Base-by-base conservation (phyloP, 2,797 vertebrate genomes). In the Ctenopoma multispine region DNA sequence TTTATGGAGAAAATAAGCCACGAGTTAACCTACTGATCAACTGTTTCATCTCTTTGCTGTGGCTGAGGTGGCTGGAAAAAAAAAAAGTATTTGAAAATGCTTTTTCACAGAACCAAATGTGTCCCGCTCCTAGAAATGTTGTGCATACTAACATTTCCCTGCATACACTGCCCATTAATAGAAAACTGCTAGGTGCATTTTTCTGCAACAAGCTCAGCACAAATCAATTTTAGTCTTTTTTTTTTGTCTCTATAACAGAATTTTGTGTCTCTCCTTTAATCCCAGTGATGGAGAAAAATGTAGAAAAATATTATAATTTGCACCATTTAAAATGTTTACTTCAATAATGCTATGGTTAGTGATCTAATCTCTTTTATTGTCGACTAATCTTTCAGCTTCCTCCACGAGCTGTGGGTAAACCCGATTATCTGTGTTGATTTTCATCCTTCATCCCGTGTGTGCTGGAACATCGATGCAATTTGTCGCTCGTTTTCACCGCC, bases 401-500 rank as follows among this genome's bases (percentile, higher is more conserved):
- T 69, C 59, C 36, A 17, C 51, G 66, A 60, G 63, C 65, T 4
- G 2, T 9, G 6, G 17, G 54, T 61, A 75, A 89, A 75, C 74
- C 63, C 1, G n/a, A 69, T 85, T 64, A 72, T n/a, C 34, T 11
- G 0, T 59, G 69, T 66, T 66, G 59, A 82, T 72, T 72, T 69
- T 54, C 56, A 63, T 75, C 74, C 71, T 62, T 71, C 40, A 61
- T 69, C 69, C 20, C 15, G 40, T 75, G 55, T 17, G 34, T 62
- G 11, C 53, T 56, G 12, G 1, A 68, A 51, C 69, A 51, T 74
- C n/a, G 5, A 62, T 4, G 62, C 64, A 72, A 79, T 85, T 77
- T 87, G 85, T 57, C 47, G 59, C 76, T 79, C 63, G 64, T 85
- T 86, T 81, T 68, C 77, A 31, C 27, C 9, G 40, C 63, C 50